Base-by-base conservation (phyloP, 2,888 invertebrate genomes). In the Habroteleia sp. region DNA sequence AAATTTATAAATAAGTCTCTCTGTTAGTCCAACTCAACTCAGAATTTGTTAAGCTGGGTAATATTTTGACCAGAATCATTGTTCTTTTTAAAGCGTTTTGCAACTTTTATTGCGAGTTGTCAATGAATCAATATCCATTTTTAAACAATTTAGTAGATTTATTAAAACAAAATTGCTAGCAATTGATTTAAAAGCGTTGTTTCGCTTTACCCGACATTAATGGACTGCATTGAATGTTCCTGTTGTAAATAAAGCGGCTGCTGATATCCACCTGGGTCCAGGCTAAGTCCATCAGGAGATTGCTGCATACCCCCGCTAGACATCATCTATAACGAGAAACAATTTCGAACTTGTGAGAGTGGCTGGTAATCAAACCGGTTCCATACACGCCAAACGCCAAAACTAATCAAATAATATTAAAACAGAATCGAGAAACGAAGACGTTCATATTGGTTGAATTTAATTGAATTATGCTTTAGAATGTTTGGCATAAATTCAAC, bases 171-270 rank as follows among this genome's bases (percentile, higher is more conserved):
- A 23, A 17, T 31, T 46, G 14, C 29, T 39, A 50, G 31, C 39
- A 41, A 31, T 50, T 31, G 50, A 50, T 41, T 42, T 10, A 20
- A 63, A 44, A 42, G 5, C 2, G 10, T 35, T 10, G 33, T 31
- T 44, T n/a, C 42, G 42, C 11, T 35, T 81, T 79, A 89, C 90
- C 88, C 88, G 79, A 89, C 89, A 77, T 85, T 89, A 78, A 89
- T 88, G 65, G 85, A 80, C 77, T 89, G 90, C 89, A 90, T 89
- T 33, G 88, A 83, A 80, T 90, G 90, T 69, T 89, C 89, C 79
- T 89, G 89, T 86, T 92, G 92, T 77, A 94, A 89, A 84, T 94
- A 94, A 16, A 94, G 88, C 41, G 94, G 93, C 85, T 94, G 94
- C 85, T 94, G 94, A 87, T 94, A 94, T 13, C 92, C 92, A 74